A percentile compares a stretch with the other conserved stretches of the same genome.
Evolutionary conservation across 2,888 invertebrate species (phyloP).

Genomic region (Congeria kusceri): DNA sequence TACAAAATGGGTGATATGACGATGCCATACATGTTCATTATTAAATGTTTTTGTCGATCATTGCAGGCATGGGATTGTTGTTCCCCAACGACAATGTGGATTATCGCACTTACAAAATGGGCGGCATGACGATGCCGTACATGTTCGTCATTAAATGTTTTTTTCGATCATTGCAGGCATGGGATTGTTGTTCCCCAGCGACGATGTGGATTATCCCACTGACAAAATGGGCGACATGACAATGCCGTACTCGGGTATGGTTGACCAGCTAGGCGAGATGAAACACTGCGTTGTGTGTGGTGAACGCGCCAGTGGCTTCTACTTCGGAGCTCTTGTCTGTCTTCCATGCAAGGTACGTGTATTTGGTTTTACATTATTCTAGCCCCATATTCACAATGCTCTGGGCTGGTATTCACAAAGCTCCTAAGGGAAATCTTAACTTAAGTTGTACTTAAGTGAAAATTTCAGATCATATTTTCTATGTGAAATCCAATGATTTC

Average conservation of each 20-base stretch:
- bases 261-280: slow-evolving; percentile 67
- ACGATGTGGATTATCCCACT: slow-evolving; percentile 76
- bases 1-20: slow-evolving; percentile 70
- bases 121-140: slow-evolving; percentile 67
- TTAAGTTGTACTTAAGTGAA: too few relatives aligned
- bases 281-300: slow-evolving; percentile 80
- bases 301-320: slow-evolving; percentile 79
- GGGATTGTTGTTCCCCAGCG: slow-evolving; percentile 66
- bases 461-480: too few relatives aligned
- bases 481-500: too few relatives aligned
- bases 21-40: slow-evolving; percentile 57
- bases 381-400: too few relatives aligned
- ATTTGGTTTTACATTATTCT: too few relatives aligned
- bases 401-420: too few relatives aligned
- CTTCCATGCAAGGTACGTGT: slow-evolving; percentile 82
- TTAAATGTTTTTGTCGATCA: too few relatives aligned
- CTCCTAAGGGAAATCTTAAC: too few relatives aligned
- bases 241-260: slow-evolving; percentile 68
- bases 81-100: slow-evolving; percentile 73
- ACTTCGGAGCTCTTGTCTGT: slow-evolving; percentile 81
- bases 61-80: slow-evolving; percentile 63
- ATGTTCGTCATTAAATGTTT: background rate
- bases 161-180: slow-evolving; percentile 49
- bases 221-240: slow-evolving; percentile 71
- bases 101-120: slow-evolving; percentile 73